Evolutionary conservation across 2,888 invertebrate species (phyloP).

Genomic region (Hanleya hanleyi): DNA sequence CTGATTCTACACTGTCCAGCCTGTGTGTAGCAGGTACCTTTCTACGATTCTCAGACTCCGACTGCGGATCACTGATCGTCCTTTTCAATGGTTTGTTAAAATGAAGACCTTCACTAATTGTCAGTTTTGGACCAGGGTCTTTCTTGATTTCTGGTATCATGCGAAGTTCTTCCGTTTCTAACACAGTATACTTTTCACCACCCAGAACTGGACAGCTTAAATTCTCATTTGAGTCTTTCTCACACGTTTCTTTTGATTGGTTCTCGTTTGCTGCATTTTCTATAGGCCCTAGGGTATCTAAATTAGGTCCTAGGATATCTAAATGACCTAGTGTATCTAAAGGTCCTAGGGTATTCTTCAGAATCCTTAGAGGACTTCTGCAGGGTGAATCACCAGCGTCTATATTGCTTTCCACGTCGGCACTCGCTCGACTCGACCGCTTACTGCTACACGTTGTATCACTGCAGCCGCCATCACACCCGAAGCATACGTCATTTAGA

Average conservation of each 20-base stretch:
- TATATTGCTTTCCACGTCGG: constrained; percentile 65
- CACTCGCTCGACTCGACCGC: constrained; percentile 52
- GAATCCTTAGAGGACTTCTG: constrained; percentile 20
- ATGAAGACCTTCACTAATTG: neutral
- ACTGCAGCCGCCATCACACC: constrained; percentile 69
- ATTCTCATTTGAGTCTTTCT: constrained; percentile 66
- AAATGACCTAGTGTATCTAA: neutral
- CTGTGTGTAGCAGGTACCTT: constrained; percentile 9
- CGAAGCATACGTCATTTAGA: constrained; percentile 71
- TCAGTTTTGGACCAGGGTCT: neutral
- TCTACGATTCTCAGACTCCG: neutral
- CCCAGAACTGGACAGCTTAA: constrained; percentile 50
- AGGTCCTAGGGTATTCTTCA: neutral
- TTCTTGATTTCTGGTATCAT: too few species aligned
- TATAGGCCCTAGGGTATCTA: neutral
- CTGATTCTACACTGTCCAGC: constrained; percentile 28
- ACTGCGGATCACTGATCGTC: constrained; percentile 33
- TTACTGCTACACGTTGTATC: constrained; percentile 66
- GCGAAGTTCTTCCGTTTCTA: neutral
- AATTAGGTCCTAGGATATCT: too few species aligned
- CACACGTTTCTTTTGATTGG: constrained; percentile 49
- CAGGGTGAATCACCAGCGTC: constrained; percentile 55
- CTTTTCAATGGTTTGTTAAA: constrained; percentile 29
- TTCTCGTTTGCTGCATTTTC: constrained; percentile 38
- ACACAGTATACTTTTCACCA: neutral